Evolutionary conservation across 35 echinoderm and acorn worm species (phyloP).

Genomic region (Holothuria glaberrima): DNA sequence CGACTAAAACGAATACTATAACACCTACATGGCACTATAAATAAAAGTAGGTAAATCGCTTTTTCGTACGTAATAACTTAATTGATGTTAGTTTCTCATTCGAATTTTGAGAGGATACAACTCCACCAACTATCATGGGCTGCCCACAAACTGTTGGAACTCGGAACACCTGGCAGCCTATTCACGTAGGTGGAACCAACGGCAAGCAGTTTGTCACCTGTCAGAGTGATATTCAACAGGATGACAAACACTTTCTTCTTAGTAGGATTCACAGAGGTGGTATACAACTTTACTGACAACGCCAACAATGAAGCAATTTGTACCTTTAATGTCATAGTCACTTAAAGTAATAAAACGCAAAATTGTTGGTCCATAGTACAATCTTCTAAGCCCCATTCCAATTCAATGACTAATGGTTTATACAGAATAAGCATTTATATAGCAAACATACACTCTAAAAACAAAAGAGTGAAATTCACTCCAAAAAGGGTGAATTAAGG

Average conservation of each 20-base stretch:
- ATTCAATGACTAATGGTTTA: too few species aligned
- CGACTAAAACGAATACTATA: too few species aligned
- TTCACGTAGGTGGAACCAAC: slow-evolving; percentile 48
- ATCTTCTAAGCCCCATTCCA: too few species aligned
- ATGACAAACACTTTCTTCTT: slow-evolving; percentile 28
- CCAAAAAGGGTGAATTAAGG: too few species aligned
- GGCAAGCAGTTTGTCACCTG: slow-evolving; percentile 37
- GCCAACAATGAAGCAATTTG: neutral
- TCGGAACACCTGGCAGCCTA: slow-evolving; percentile 18
- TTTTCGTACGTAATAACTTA: too few species aligned
- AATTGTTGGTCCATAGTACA: too few species aligned
- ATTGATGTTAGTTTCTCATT: too few species aligned
- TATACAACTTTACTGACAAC: neutral
- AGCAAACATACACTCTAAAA: too few species aligned
- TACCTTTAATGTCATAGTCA: neutral
- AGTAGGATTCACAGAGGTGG: neutral
- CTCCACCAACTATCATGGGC: slow-evolving; percentile 57
- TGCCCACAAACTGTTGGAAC: slow-evolving; percentile 24
- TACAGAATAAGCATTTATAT: too few species aligned
- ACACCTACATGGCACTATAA: too few species aligned
- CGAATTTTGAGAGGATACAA: slow-evolving; percentile 50
- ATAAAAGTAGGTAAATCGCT: too few species aligned
- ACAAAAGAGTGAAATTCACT: too few species aligned
- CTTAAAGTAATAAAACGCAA: neutral
- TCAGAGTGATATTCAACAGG: neutral